Percentiles rank a stretch among this genome's conserved stretches.
These are phyloP conservation scores for Romanogobio albipinnatus DNA, from an alignment of 2,113 vertebrate genomes.

Conservation along the genomic window DNA sequence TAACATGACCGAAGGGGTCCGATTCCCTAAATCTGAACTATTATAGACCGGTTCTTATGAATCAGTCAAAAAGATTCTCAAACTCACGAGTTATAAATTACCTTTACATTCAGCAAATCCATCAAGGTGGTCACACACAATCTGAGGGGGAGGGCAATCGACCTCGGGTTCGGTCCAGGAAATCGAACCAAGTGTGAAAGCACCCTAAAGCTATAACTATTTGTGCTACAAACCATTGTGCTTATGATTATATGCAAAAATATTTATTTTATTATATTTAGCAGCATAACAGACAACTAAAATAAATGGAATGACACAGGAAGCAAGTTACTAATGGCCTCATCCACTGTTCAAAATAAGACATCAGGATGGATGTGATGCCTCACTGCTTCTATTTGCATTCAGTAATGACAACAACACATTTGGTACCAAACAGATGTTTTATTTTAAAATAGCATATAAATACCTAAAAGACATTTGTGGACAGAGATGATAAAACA, in stretches of 20 bases:
- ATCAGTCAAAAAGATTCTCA: neutral
- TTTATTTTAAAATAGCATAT: constrained; percentile 76
- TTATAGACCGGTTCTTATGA: neutral
- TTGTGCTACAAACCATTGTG: neutral
- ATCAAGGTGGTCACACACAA: neutral
- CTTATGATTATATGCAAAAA: neutral
- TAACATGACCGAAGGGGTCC: neutral
- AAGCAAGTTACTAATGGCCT: neutral
- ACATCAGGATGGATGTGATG: neutral
- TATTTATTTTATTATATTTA: no score
- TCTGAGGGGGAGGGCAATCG: no score
- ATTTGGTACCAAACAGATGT: constrained; percentile 62
- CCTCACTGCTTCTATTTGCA: neutral
- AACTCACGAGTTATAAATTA: neutral
- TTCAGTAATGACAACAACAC: neutral
- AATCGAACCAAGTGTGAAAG: no score
- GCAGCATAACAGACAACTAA: no score
- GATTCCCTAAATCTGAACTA: neutral
- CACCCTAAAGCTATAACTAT: no score
- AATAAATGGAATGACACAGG: neutral
- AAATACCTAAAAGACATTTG: constrained; percentile 66
- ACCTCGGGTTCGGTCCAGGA: no score
- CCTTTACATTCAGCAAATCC: neutral
- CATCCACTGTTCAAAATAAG: neutral
- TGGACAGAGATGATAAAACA: constrained; percentile 60